A percentile compares a stretch with the other conserved stretches of the same genome.
These are phyloP conservation scores for Anagyrus pseudococci DNA, from an alignment of 2,888 invertebrate genomes.

Conservation along the genomic window DNA sequence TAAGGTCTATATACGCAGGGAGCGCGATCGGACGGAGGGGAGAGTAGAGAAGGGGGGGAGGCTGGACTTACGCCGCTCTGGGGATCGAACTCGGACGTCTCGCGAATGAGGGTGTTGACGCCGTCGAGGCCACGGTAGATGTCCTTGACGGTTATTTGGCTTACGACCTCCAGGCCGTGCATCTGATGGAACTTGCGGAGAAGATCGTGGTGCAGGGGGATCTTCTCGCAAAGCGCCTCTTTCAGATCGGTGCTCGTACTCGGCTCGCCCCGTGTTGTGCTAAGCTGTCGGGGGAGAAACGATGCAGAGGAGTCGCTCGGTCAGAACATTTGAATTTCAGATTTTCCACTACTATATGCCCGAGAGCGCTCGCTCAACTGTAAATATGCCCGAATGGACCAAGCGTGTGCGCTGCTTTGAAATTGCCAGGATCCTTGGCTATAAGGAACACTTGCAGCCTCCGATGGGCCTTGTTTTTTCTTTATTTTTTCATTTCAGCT, in stretches of 20 bases:
- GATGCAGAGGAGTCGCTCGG: too few species aligned
- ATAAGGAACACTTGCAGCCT: too few species aligned
- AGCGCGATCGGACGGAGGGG: too few species aligned
- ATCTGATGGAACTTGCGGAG: conserved; percentile 49
- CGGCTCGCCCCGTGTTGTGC: conserved; percentile 47
- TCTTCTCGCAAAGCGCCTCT: conserved; percentile 54
- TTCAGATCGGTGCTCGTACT: conserved; percentile 51
- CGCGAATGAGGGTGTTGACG: conserved; percentile 48
- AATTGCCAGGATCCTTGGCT: too few species aligned
- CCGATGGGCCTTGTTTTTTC: too few species aligned
- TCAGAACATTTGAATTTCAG: conserved; percentile 26
- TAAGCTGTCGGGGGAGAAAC: conserved; percentile 36
- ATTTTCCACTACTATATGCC: too few species aligned
- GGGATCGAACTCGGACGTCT: conserved; percentile 50
- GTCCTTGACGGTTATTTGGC: conserved; percentile 50
- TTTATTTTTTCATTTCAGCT: too few species aligned
- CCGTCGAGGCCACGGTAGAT: conserved; percentile 50
- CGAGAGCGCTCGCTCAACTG: too few species aligned
- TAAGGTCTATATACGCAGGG: too few species aligned
- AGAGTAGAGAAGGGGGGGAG: too few species aligned
- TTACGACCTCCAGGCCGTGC: conserved; percentile 47
- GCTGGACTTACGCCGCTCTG: conserved; percentile 47
- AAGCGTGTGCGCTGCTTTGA: too few species aligned
- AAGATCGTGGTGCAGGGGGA: conserved; percentile 52
- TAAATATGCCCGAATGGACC: too few species aligned